Base-by-base conservation (phyloP, 2,888 invertebrate genomes). In the Pachydiplax longipennis region DNA sequence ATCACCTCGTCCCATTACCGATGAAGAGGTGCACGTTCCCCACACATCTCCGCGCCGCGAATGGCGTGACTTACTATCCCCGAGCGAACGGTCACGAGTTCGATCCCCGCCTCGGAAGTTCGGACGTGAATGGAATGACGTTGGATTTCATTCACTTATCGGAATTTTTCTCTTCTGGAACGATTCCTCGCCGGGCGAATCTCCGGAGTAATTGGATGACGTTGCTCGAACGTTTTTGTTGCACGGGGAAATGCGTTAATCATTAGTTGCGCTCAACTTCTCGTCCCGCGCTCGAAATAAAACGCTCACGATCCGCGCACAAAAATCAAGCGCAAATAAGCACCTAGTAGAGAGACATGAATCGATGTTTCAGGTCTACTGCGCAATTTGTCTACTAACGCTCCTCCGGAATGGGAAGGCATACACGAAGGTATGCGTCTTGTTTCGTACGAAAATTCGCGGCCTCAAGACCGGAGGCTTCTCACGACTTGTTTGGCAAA, bases 341-440 rank as follows among this genome's bases (percentile, higher is more conserved):
- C 35, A 61, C 87, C 87, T 87, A 87, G 87, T 61, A 87, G 61
- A 37, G 12, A 87, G 61, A 53, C 58, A 61, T 87, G 87, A 58
- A 83, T 83, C 83, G 83, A 83, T 83, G n/a, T 53, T 35, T 13
- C 35, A 58, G 83, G 35, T 87, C 61, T 61, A 65, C 87, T 87
- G 87, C 87, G 87, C 87, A 87, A 87, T 87, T 65, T 61, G 58
- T 87, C 87, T 58, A 87, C 87, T 87, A 61, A 65, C 35, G 87
- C 58, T 61, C 61, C 25, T n/a, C 53, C 25, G 13, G 73, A 73
- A 73, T 73, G 25, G 12, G 22, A 31, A 31, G 73, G 73, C 31
- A 22, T 25, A 31, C 73, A 73, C 31, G 25, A 31, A 13, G 73
- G 73, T n/a, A 65, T 65, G 61, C n/a, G n/a, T 65, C 65, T 22